phyloP scores from a whole-genome alignment of 2,888 invertebrate species.

The Callyntrura sp. region DNA sequence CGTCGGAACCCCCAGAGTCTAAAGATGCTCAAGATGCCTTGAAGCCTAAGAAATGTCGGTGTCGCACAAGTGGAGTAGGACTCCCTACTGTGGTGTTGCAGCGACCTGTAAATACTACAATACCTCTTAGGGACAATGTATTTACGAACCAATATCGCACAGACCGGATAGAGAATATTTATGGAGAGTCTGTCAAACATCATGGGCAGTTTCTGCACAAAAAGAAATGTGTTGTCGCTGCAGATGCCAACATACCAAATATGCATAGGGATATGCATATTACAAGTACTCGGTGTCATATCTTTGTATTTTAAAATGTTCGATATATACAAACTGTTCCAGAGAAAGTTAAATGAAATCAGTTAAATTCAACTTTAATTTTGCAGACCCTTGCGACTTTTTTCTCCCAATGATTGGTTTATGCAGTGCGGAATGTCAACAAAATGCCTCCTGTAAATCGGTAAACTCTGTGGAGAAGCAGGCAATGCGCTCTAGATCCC shows the following conservation, averaged over 20 bases:
- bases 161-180: neutral
- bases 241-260: neutral
- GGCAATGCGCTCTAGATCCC: too few relatives aligned
- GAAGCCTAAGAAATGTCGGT: neutral
- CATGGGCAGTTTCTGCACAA: neutral
- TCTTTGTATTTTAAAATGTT: too few relatives aligned
- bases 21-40: neutral
- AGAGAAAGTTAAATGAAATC: too few relatives aligned
- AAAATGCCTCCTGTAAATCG: constrained; percentile 29
- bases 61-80: constrained; percentile 14
- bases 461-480: neutral
- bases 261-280: neutral
- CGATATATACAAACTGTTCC: too few relatives aligned
- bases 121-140: neutral
- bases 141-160: neutral
- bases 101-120: neutral
- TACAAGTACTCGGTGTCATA: neutral
- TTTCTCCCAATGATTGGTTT: constrained; percentile 61
- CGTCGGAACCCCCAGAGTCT: too few relatives aligned
- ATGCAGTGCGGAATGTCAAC: constrained; percentile 10
- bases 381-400: constrained; percentile 54
- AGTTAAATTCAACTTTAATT: too few relatives aligned
- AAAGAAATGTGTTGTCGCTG: constrained; percentile 15
- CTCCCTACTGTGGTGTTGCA: neutral
- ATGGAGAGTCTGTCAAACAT: neutral